phyloP scores from a whole-genome alignment of 2,797 vertebrate genomes.

The Falco naumanni region DNA sequence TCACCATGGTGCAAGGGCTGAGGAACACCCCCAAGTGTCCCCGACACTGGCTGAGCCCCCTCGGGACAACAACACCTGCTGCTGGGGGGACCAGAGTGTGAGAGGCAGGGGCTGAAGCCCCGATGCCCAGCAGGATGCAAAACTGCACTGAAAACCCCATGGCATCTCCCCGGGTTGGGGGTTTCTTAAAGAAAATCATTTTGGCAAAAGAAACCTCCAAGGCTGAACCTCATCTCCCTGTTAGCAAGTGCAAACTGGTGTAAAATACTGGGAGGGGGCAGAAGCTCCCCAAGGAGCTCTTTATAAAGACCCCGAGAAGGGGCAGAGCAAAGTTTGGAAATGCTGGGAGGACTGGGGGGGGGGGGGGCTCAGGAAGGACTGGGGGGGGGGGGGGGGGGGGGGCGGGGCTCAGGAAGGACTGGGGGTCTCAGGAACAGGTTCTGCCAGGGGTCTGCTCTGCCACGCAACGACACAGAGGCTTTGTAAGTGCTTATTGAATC shows the following conservation, averaged over 20 bases:
- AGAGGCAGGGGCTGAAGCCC: not conserved
- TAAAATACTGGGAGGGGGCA: not conserved
- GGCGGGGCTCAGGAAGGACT: too few relatives aligned
- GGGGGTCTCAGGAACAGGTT: not conserved
- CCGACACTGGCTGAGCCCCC: not conserved
- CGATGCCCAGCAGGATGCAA: fast-evolving
- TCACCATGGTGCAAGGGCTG: fast-evolving
- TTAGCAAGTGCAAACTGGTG: not conserved
- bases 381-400: not conserved
- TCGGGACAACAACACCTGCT: fast-evolving
- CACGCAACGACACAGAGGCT: fast-evolving
- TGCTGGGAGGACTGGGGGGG: not conserved
- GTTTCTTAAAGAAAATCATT: not conserved
- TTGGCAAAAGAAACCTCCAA: not conserved
- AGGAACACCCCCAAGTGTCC: not conserved
- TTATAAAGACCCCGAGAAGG: not conserved
- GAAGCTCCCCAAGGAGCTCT: not conserved
- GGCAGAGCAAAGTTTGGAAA: not conserved
- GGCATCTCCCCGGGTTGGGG: fast-evolving
- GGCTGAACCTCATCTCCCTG: fast-evolving
- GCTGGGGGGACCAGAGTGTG: too few relatives aligned
- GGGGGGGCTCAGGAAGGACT: not conserved
- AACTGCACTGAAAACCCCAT: fast-evolving
- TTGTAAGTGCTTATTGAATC: not conserved
- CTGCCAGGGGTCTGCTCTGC: not conserved